These are phyloP conservation scores for Pseudopleuronectes americanus DNA, from an alignment of 2,797 vertebrate species.

Conservation along the genomic window DNA sequence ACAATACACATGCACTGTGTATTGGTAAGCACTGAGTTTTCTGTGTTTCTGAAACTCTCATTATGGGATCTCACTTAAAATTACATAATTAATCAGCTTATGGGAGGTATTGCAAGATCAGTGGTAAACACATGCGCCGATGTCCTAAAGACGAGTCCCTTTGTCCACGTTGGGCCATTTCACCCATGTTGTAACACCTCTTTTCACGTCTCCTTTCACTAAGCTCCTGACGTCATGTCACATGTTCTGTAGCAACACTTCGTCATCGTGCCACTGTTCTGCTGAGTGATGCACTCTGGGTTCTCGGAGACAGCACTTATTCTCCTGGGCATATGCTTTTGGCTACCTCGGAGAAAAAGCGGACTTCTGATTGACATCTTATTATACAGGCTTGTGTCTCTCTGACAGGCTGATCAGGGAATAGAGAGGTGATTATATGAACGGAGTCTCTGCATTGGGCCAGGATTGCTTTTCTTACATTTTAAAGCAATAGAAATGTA, in stretches of 20 bases:
- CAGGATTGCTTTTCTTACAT: not conserved
- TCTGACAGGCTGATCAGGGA: slow-evolving; percentile 49
- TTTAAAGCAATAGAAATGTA: slow-evolving; percentile 17
- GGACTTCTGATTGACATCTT: slow-evolving; percentile 60
- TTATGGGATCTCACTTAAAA: not conserved
- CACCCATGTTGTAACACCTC: slow-evolving; percentile 10
- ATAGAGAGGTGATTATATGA: slow-evolving; percentile 55
- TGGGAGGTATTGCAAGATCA: not conserved
- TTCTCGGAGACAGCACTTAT: not conserved
- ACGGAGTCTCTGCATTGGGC: slow-evolving; percentile 8
- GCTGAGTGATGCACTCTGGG: slow-evolving; percentile 31
- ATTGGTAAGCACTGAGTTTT: not conserved
- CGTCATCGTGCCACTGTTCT: slow-evolving; percentile 7
- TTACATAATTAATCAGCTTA: not conserved
- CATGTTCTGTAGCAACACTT: slow-evolving; percentile 12
- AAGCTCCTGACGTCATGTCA: slow-evolving; percentile 15
- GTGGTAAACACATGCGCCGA: not conserved
- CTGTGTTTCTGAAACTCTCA: not conserved
- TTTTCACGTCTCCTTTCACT: slow-evolving; percentile 12
- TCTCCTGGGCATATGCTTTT: slow-evolving; percentile 28
- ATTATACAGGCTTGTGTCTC: slow-evolving; percentile 50
- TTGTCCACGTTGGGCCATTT: not conserved
- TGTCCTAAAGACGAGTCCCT: not conserved
- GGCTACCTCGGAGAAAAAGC: slow-evolving; percentile 38
- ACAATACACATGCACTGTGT: not conserved